Base-by-base conservation (phyloP, 2,888 invertebrate species). In the Lordiphosa andalusiaca region DNA sequence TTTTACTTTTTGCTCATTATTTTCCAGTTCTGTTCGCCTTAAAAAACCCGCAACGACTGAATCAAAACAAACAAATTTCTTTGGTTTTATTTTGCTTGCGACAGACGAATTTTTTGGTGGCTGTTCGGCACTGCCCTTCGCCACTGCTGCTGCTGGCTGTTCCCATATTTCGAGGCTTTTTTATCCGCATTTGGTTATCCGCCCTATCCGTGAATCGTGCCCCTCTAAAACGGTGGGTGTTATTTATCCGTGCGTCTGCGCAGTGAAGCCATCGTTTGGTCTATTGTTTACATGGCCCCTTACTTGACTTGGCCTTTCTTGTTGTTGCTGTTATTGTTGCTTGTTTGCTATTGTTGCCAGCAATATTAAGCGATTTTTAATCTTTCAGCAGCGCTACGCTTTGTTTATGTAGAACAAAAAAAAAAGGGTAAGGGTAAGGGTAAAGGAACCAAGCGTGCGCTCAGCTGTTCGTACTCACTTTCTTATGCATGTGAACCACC, bases 31-130 rank as follows among this genome's bases (percentile, higher is more conserved):
- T 73, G 72, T 67, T 75, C 84, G 70, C 78, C 70, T 72, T 71
- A 65, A 73, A 76, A 86, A 84, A 77, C 84, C 75, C 82, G 87
- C 82, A 75, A 73, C 86, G 85, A 87, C 87, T 87, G 86, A 87
- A 86, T 85, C 84, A 84, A 87, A 87, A 84, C 78, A 85, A 85
- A 75, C 70, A 73, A 71, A 71, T 72, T 73, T 75, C 84, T 71
- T 82, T 75, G 78, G 80, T 85, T 87, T 84, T 87, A 87, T 87
- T 78, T 62, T 64, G 46, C 51, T 68, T 51, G 51, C 69, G 30
- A 30, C 30, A 30, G 30, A 30, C 39, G 35, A 35, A 49, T 44
- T 51, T 41, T 44, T n/a, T 62, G 48, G 13, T 53, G 50, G 58
- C 35, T 35, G 61, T 53, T 47, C 33, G 44, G 36, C 30, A 30